Evolutionary conservation across 2,797 vertebrate species (phyloP), one percentile per base, ranked within the genome.

Genomic region (Manis pentadactyla): DNA sequence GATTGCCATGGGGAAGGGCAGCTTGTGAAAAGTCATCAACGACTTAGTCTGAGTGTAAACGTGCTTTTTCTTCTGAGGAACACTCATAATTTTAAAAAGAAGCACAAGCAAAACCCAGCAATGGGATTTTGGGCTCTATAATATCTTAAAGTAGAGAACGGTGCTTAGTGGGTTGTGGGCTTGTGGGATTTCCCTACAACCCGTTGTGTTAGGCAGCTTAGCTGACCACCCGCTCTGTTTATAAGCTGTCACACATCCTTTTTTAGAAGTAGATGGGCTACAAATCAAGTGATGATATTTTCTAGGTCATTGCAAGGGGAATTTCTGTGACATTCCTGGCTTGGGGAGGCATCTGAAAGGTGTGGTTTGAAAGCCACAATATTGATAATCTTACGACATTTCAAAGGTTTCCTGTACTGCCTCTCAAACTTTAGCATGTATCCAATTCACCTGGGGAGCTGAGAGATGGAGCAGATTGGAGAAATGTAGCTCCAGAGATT

Each of bases 31-130:
- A 87, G 64, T 69, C 27, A 15, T 29, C 27, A 39, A 15, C 17
- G 31, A 21, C 34, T 69, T 73, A 25, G 23, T 85, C 21, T 73
- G 39, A 93, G 27, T 11, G 8, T 61, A 49, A 57, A 21, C 59
- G n/a, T 19, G 27, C 29, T 55, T 71, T 97, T 95, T 93, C 51
- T 7, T 71, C 23, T 13, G n/a, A 53, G 68, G n/a, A 74, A 73
- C 63, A 11, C 19, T 21, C 37, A 10, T 61, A 13, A 51, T 82
- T 73, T 63, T 85, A 73, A 37, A 89, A 84, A 29, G 46, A 83
- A 75, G 57, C 19, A 6, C 2, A 10, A 7, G 2, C 10, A 25
- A 34, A 25, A 17, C 7, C 11, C 37, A 1, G 8, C 5, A n/a
- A 23, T 53, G 25, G 75, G 51, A 42, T 68, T 66, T 73, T 34